phyloP scores from a whole-genome alignment of 2,113 vertebrate species.

The Halichoeres trimaculatus region DNA sequence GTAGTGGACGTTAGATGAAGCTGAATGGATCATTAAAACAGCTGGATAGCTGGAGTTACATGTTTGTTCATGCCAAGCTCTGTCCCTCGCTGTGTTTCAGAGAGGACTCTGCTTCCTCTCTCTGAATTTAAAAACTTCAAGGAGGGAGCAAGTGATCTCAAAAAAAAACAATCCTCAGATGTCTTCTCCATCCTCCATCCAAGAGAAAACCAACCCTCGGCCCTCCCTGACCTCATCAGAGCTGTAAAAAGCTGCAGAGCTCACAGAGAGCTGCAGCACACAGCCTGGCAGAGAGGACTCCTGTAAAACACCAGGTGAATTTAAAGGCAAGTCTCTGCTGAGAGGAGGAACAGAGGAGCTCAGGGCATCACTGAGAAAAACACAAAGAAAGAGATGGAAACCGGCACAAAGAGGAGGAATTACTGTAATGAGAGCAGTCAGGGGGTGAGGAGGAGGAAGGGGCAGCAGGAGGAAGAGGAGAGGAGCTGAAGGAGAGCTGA shows the following conservation, averaged over 20 bases:
- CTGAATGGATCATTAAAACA: no score
- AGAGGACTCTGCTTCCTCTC: no score
- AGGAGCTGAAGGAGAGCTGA: conserved; percentile 1
- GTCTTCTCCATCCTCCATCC: no score
- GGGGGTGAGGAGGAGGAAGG: neutral
- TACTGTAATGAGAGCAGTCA: neutral
- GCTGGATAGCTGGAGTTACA: no score
- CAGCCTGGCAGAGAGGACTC: neutral
- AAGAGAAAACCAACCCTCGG: neutral
- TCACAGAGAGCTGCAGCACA: neutral
- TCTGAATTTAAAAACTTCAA: no score
- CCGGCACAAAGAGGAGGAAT: neutral
- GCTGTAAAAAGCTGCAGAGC: neutral
- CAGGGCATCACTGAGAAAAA: neutral
- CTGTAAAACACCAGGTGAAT: neutral
- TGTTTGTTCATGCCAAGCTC: no score
- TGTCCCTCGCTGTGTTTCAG: no score
- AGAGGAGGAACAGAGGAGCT: neutral
- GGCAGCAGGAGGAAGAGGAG: conserved; percentile 19
- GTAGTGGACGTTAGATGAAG: no score
- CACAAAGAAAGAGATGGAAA: neutral
- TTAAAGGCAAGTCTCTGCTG: neutral
- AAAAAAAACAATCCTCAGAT: no score
- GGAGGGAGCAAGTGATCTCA: no score
- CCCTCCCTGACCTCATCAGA: neutral